Percentiles rank a stretch among this genome's conserved stretches.
These are phyloP conservation scores for Lepidocolaptes lacrymiger DNA, from an alignment of 2,797 vertebrate species.

Conservation along the genomic window DNA sequence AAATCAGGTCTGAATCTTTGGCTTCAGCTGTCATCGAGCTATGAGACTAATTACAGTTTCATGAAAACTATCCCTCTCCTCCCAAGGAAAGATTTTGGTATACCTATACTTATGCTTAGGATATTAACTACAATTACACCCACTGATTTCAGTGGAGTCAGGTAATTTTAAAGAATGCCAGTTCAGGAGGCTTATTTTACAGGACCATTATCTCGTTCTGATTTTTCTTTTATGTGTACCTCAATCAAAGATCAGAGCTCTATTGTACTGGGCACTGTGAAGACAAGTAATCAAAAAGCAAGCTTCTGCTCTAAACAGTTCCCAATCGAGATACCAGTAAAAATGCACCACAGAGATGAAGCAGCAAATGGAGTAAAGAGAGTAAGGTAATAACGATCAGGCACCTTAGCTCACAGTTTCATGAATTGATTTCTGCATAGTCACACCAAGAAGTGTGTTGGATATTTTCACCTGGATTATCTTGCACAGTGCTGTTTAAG, in stretches of 20 bases:
- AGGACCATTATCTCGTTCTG: background rate
- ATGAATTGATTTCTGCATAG: background rate
- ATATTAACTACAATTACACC: background rate
- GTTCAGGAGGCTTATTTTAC: background rate
- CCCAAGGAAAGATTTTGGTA: background rate
- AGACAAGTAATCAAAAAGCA: slow-evolving; percentile 26
- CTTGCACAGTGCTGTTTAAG: background rate
- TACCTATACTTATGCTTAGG: background rate
- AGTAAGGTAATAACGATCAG: background rate
- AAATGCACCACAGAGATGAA: background rate
- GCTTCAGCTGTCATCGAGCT: background rate
- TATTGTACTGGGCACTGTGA: background rate
- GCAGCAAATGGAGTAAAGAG: background rate
- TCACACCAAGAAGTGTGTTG: background rate
- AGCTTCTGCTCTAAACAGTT: background rate
- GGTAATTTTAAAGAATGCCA: background rate
- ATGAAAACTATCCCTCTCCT: background rate
- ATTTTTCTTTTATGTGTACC: slow-evolving; percentile 3
- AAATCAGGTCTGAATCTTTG: background rate
- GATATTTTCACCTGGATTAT: background rate
- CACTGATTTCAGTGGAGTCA: background rate
- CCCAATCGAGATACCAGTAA: background rate
- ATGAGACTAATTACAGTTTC: background rate
- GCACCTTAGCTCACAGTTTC: background rate
- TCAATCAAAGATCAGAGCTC: background rate